Evolutionary conservation across 2,797 vertebrate species (phyloP).

Genomic region (Neosilurus mollespiculum): DNA sequence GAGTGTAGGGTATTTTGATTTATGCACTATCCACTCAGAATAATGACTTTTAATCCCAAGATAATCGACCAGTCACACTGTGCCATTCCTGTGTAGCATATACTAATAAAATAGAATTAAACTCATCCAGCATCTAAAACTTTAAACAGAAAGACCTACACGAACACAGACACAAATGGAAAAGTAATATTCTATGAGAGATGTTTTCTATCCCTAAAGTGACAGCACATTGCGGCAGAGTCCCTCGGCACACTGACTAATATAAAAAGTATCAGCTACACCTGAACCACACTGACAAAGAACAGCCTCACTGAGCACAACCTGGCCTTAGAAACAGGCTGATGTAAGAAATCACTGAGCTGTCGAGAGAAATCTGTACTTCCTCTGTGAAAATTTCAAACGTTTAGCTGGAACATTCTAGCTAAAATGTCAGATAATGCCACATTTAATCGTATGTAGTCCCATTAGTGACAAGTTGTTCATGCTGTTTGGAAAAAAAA

Average conservation of each 20-base stretch:
- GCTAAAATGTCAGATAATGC: background rate
- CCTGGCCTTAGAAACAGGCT: slow-evolving; percentile 15
- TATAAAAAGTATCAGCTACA: slow-evolving; percentile 6
- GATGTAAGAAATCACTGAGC: slow-evolving; percentile 15
- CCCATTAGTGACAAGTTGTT: background rate
- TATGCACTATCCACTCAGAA: too few relatives aligned
- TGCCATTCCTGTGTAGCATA: too few relatives aligned
- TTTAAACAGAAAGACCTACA: background rate
- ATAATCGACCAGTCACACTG: too few relatives aligned
- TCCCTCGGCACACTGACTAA: background rate
- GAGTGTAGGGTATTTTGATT: too few relatives aligned
- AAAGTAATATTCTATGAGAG: slow-evolving; percentile 5
- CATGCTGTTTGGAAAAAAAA: background rate
- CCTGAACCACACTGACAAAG: slow-evolving; percentile 46
- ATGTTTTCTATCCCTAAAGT: background rate
- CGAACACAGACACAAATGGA: background rate
- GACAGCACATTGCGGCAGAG: slow-evolving; percentile 17
- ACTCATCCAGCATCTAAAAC: background rate
- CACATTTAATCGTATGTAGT: background rate
- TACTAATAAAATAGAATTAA: background rate
- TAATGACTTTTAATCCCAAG: too few relatives aligned
- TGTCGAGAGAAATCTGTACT: background rate
- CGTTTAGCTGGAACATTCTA: background rate
- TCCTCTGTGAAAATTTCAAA: background rate
- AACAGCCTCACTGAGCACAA: slow-evolving; percentile 47